Evolutionary conservation across 2,113 vertebrate species (phyloP).

Genomic region (Lagopus leucura): DNA sequence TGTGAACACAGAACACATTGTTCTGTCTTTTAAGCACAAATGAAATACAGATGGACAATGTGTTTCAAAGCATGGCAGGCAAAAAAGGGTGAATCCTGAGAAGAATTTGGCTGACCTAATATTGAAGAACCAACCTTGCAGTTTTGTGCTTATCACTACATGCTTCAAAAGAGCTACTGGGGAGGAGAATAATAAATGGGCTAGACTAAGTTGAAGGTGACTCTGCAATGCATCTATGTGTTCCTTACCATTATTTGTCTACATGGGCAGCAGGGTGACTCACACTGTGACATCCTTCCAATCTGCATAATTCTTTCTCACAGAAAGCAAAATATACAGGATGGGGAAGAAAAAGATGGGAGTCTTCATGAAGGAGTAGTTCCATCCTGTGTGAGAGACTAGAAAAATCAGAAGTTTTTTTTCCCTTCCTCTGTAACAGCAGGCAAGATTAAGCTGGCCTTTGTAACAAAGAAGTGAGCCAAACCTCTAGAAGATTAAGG

Average conservation of each 20-base stretch:
- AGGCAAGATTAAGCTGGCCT: background rate
- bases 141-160: background rate
- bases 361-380: background rate
- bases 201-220: background rate
- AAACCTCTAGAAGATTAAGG: background rate
- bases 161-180: background rate
- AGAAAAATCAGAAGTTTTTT: background rate
- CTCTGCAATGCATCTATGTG: background rate
- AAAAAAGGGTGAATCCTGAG: background rate
- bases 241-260: background rate
- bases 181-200: background rate
- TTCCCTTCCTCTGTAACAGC: background rate
- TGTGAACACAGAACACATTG: background rate
- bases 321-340: background rate
- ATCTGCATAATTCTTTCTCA: background rate
- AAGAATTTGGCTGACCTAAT: background rate
- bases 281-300: background rate
- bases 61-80: background rate
- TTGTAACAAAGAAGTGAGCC: background rate
- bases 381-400: background rate
- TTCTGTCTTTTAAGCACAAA: background rate
- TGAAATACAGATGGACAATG: background rate
- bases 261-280: background rate
- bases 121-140: background rate
- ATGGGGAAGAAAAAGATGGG: background rate